Evolutionary conservation across 2,797 vertebrate genomes (phyloP).

Genomic region (Sebastes cheni): DNA sequence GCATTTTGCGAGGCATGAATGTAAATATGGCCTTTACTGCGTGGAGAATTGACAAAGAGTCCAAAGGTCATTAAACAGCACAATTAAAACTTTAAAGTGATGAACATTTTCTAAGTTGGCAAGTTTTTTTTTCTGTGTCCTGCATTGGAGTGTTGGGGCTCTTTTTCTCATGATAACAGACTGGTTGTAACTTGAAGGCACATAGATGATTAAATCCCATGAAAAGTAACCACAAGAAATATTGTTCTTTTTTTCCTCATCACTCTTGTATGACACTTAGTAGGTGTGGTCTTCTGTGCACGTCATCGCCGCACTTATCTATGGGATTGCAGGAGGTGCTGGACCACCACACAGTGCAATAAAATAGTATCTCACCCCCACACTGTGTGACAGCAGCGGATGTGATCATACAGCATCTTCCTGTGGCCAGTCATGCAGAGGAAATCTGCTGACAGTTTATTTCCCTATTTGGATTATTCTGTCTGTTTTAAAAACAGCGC

Average conservation of each 20-base stretch:
- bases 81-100: no score
- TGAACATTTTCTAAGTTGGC: not conserved
- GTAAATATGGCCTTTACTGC: not conserved
- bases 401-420: slow-evolving; percentile 55
- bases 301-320: slow-evolving; percentile 58
- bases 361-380: slow-evolving; percentile 58
- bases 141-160: not conserved
- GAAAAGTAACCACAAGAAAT: slow-evolving; percentile 11
- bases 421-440: slow-evolving; percentile 53
- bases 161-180: not conserved
- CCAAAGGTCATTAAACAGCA: not conserved
- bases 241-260: not conserved
- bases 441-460: slow-evolving; percentile 62
- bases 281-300: not conserved
- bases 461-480: not conserved
- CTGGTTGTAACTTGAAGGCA: not conserved
- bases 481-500: not conserved
- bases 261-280: not conserved
- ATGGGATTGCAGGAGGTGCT: slow-evolving; percentile 13
- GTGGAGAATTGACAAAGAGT: not conserved
- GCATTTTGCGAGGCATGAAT: not conserved
- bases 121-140: not conserved
- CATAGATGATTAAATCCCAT: not conserved
- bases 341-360: slow-evolving; percentile 54
- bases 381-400: slow-evolving; percentile 46